Conservation (phyloP, 2,888 invertebrate species). For the Neoitamus cyanurus region DNA sequence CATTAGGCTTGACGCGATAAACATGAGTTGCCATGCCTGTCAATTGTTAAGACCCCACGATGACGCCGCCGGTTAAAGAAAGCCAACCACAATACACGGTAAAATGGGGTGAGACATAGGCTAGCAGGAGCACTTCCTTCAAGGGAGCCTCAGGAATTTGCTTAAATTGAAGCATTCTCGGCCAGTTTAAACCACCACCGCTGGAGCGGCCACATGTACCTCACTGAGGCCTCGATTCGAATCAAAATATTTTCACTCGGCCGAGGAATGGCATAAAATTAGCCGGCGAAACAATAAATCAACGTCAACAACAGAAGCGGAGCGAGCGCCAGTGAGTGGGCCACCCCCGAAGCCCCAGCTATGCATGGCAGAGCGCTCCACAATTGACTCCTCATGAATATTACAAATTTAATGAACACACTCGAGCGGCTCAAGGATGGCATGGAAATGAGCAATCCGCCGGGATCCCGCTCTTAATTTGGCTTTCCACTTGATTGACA, state of each 20-base stretch:
- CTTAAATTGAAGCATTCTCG: background rate
- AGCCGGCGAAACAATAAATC: slow-evolving; percentile 35
- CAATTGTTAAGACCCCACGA: no score
- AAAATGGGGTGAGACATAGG: no score
- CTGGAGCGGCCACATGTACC: background rate
- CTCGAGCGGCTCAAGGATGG: slow-evolving; percentile 17
- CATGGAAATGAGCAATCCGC: slow-evolving; percentile 48
- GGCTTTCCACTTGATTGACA: slow-evolving; percentile 49
- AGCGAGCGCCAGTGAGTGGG: background rate
- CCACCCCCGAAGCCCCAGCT: slow-evolving; percentile 29
- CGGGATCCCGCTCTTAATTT: background rate
- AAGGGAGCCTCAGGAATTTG: background rate
- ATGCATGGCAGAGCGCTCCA: slow-evolving; percentile 2
- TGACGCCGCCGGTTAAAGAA: no score
- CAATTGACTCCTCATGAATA: slow-evolving; percentile 48
- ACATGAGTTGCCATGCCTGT: no score
- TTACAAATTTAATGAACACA: slow-evolving; percentile 48
- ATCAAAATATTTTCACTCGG: slow-evolving; percentile 3
- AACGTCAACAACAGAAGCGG: slow-evolving; percentile 25
- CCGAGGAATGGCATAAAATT: slow-evolving; percentile 24
- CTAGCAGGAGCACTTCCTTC: no score
- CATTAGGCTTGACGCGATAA: no score
- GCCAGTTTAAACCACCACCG: background rate
- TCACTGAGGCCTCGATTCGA: background rate
- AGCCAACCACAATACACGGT: no score